These are phyloP conservation scores for Hydropotes inermis DNA, from an alignment of 2,113 vertebrate species.

Conservation along the genomic window DNA sequence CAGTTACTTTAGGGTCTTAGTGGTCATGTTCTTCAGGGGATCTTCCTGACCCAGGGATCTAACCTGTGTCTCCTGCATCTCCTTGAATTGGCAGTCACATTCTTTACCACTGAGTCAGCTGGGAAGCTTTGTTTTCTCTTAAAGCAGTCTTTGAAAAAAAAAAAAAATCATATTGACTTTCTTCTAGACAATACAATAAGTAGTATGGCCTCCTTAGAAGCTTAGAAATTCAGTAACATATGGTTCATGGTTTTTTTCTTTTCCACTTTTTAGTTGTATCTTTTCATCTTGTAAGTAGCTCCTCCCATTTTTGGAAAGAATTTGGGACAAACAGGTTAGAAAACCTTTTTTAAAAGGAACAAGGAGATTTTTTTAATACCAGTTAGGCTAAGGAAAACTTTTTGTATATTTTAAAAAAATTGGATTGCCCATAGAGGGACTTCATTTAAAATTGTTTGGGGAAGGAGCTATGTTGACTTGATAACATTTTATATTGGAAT, in stretches of 20 bases:
- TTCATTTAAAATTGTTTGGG: background rate
- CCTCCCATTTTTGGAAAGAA: background rate
- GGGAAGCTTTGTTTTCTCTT: background rate
- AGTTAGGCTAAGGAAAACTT: background rate
- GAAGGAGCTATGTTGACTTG: background rate
- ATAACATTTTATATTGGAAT: background rate
- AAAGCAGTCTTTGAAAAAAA: background rate
- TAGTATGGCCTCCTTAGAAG: background rate
- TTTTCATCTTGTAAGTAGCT: background rate
- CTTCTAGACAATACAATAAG: background rate
- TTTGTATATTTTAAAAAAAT: background rate
- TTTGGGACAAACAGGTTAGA: constrained; percentile 6
- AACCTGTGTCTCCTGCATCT: background rate
- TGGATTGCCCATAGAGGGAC: background rate
- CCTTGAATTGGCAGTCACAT: background rate
- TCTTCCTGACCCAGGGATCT: background rate
- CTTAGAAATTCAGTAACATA: background rate
- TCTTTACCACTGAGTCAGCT: background rate
- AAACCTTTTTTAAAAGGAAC: background rate
- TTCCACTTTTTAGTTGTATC: background rate
- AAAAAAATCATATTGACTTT: background rate
- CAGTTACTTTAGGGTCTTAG: background rate
- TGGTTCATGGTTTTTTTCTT: background rate
- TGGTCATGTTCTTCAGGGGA: background rate
- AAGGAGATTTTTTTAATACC: background rate